Evolutionary conservation across 1,140 invertebrate genomes (phyloP).

Genomic region (Hormaphis cornu): DNA sequence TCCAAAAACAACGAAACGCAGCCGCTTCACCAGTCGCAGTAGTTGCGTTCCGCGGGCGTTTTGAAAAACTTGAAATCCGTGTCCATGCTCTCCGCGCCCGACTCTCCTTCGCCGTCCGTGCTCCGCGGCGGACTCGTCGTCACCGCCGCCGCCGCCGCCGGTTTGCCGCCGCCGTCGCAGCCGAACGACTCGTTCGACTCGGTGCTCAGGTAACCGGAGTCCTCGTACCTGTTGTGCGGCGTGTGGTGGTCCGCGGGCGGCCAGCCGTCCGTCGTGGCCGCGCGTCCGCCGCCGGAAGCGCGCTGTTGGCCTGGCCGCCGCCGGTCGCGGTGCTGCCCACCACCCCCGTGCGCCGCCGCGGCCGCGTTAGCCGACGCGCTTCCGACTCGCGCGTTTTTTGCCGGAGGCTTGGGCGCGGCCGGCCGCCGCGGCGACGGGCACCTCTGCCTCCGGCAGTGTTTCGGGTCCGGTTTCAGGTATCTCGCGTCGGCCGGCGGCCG

Average conservation of each 20-base stretch:
- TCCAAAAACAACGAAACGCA: no score
- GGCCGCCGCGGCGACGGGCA: conserved; percentile 4
- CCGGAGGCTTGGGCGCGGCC: not conserved
- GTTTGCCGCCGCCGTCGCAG: no score
- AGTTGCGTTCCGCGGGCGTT: not conserved
- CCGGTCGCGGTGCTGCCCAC: conserved; percentile 32
- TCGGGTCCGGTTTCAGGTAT: conserved; percentile 40
- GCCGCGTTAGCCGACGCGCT: conserved; percentile 33
- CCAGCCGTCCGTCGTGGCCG: conserved; percentile 36
- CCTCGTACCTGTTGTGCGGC: conserved; percentile 32
- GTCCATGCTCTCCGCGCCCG: conserved; percentile 70
- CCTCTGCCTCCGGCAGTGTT: conserved; percentile 41
- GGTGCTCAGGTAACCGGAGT: conserved; percentile 45
- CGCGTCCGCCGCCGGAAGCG: no score
- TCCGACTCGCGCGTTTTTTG: conserved; percentile 40
- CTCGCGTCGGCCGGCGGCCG: conserved; percentile 38
- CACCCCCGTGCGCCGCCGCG: conserved; percentile 14
- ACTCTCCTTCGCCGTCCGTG: conserved; percentile 58
- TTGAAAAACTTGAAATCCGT: conserved; percentile 74
- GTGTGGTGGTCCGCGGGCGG: conserved; percentile 28
- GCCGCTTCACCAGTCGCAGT: conserved; percentile 14
- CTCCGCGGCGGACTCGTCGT: not conserved
- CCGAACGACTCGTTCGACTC: conserved; percentile 70
- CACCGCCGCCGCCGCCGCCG: no score
- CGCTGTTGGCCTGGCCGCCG: conserved; percentile 35